Evolutionary conservation across 1,140 invertebrate species (phyloP).

Genomic region (Chironomus striatipennis): DNA sequence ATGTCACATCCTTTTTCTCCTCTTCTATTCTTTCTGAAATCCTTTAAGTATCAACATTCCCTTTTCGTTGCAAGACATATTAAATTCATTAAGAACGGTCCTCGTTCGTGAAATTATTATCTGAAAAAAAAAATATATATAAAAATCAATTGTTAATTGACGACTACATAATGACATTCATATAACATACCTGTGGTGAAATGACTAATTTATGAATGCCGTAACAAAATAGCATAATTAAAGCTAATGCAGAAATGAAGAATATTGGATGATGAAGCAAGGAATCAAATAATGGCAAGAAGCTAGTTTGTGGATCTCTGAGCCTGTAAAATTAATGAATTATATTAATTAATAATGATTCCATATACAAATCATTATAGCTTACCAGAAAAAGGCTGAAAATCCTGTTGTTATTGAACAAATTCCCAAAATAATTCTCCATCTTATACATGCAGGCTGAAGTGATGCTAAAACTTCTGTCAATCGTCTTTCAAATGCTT

Average conservation of each 20-base stretch:
- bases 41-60: constrained; percentile 77
- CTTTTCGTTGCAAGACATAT: constrained; percentile 96
- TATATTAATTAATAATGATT: no score
- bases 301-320: constrained; percentile 78
- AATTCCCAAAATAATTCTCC: constrained; percentile 66
- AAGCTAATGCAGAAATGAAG: constrained; percentile 76
- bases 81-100: constrained; percentile 85
- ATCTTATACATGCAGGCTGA: constrained; percentile 82
- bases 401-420: constrained; percentile 62
- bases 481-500: constrained; percentile 89
- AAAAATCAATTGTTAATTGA: no score
- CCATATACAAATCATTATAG: no score
- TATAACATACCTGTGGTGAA: constrained; percentile 58
- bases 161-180: no score
- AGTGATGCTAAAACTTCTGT: constrained; percentile 94
- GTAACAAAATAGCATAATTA: constrained; percentile 77
- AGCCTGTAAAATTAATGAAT: constrained; percentile 42
- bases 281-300: constrained; percentile 82
- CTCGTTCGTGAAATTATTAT: constrained; percentile 88
- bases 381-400: constrained; percentile 82
- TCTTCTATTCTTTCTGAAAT: neutral
- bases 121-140: no score
- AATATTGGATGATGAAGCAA: constrained; percentile 94
- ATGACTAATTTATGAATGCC: constrained; percentile 94
- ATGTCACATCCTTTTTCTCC: neutral